Conservation (phyloP, 2,797 vertebrate genomes). For the Cynopterus sphinx region DNA sequence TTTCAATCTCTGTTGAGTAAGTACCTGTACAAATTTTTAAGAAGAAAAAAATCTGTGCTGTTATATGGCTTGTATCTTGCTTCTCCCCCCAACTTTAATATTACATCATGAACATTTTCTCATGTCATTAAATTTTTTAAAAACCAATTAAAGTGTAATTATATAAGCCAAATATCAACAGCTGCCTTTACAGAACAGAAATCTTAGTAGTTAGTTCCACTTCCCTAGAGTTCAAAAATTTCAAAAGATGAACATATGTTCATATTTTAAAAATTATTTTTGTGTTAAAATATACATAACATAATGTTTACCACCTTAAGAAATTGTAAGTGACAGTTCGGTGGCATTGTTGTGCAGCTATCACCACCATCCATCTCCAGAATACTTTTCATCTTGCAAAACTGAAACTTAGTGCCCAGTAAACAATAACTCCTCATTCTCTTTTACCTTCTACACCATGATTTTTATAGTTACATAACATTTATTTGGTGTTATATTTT, state of each 20-base stretch:
- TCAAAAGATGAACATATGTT: neutral
- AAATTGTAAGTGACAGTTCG: neutral
- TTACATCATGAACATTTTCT: neutral
- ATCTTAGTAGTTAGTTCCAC: neutral
- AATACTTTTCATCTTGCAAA: neutral
- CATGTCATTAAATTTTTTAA: neutral
- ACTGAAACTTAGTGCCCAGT: neutral
- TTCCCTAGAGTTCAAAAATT: neutral
- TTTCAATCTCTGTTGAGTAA: neutral
- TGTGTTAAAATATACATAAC: neutral
- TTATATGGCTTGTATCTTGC: neutral
- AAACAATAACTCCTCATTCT: neutral
- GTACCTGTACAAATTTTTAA: neutral
- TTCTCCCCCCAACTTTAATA: neutral
- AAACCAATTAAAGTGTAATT: neutral
- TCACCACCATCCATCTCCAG: neutral
- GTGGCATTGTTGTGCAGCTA: neutral
- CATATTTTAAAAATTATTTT: conserved; percentile 12
- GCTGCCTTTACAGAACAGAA: neutral
- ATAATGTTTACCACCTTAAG: neutral
- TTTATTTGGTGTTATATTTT: neutral
- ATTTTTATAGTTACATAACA: neutral
- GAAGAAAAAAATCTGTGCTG: neutral
- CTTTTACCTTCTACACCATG: neutral
- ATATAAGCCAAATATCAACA: neutral